Conservation (phyloP, 1,140 invertebrate genomes). For the honey bee (Apis mellifera) region Amel_HAv3.1 CM009942.2:209501-210000, state of each 20-base stretch:
- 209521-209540: conserved; percentile 41
- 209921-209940: neutral
- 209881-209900: conserved; percentile 20
- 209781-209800: conserved; percentile 54
- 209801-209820: conserved; percentile 30
- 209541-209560: conserved; percentile 32
- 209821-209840: conserved; percentile 14
- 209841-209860: conserved; percentile 19
- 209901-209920: neutral
- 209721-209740: conserved; percentile 57
- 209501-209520: conserved; percentile 23
- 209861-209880: neutral
- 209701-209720: conserved; percentile 61
- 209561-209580: conserved; percentile 39
- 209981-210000: no score
- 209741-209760: conserved; percentile 14
- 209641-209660: conserved; percentile 67
- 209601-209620: conserved; percentile 65
- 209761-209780: conserved; percentile 58
- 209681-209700: conserved; percentile 71
- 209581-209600: conserved; percentile 35
- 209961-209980: no score
- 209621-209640: conserved; percentile 71
- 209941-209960: neutral
- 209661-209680: conserved; percentile 61